Evolutionary conservation across 2,113 vertebrate genomes (phyloP), one percentile per base, ranked within the genome.

Genomic region (Hemichromis elongatus): DNA sequence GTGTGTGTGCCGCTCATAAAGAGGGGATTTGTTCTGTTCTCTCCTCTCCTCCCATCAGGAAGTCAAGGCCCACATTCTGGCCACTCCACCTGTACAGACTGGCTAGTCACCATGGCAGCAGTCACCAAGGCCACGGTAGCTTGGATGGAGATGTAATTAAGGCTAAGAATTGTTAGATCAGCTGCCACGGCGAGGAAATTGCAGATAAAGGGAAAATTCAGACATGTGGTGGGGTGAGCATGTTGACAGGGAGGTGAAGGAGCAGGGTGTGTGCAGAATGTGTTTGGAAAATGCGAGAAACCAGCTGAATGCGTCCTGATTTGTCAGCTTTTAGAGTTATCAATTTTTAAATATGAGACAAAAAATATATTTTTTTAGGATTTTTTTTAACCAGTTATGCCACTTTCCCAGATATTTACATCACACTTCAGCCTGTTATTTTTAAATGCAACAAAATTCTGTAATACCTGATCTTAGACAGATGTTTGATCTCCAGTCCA

Each of bases 401-500:
- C 4, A 6, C 79, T 19, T 57, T 56, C 26, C 18, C 4, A 79
- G 24, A 68, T 16, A 83, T 75, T 55, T 14, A 35, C 7, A 18
- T 12, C 35, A 45, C 12, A 68, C 13, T 35, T 9, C 14, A 75
- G 42, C 21, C 70, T 75, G 70, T 50, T 52, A 85, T 57, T 63
- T 21, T 47, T 83, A 5, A 81, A 86, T 50, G 30, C 18, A 79
- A 59, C 7, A 80, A 79, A 78, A 75, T n/a, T n/a, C 54, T 18
- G 19, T 59, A 40, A 55, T 57, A 99, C 99, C 98, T 99, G 94
- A 99, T 97, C 96, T 99, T 98, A 88, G 98, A 97, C 95, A 99
- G 96, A 84, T 96, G 96, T 94, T 94, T 97, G 92, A 97, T 97
- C 91, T 99, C 99, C 78, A 99, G 79, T 86, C 97, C 99, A 61